Evolutionary conservation across 2,888 invertebrate genomes (phyloP).

Genomic region (Pyrgus malvae): DNA sequence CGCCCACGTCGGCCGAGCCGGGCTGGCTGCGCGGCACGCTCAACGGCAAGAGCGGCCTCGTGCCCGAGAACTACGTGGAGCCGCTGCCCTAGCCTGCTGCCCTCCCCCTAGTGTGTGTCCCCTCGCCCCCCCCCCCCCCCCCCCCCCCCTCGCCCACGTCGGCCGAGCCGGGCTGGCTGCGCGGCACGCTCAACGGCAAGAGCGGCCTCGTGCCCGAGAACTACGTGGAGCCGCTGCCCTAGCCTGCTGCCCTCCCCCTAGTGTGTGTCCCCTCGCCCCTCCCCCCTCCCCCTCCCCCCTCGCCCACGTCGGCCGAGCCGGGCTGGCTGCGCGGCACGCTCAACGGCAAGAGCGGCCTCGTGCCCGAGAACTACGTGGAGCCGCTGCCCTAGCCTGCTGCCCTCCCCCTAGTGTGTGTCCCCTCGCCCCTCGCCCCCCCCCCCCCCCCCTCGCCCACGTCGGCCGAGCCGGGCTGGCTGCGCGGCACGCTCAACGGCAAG

Average conservation of each 20-base stretch:
- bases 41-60: constrained; percentile 94
- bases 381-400: constrained; percentile 88
- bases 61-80: constrained; percentile 98
- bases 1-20: constrained; percentile 96
- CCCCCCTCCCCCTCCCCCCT: constrained; percentile 44
- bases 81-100: constrained; percentile 88
- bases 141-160: too few species aligned
- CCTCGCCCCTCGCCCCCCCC: too few species aligned
- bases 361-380: constrained; percentile 98
- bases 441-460: constrained; percentile 84
- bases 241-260: too few species aligned
- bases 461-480: constrained; percentile 98
- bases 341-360: constrained; percentile 94
- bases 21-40: constrained; percentile 98
- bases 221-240: constrained; percentile 94
- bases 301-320: constrained; percentile 93
- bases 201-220: constrained; percentile 97
- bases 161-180: constrained; percentile 98
- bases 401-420: too few species aligned
- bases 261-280: too few species aligned
- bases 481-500: constrained; percentile 95
- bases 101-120: too few species aligned
- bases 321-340: constrained; percentile 98
- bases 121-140: constrained; percentile 12
- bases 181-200: constrained; percentile 95